Evolutionary conservation across 1,140 invertebrate genomes (phyloP).

Genomic region (Bombus soroeensis): DNA sequence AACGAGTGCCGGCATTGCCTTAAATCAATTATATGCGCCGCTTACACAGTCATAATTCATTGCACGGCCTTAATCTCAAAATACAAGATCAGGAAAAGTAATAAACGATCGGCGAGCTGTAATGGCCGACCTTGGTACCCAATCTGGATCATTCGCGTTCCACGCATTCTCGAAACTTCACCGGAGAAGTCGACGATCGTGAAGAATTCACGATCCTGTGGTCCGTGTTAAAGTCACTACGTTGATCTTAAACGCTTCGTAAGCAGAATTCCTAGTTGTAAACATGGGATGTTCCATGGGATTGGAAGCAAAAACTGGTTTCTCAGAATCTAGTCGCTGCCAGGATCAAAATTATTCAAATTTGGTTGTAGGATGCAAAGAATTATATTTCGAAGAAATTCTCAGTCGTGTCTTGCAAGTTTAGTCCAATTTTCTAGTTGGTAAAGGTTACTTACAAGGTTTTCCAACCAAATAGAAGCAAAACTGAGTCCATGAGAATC

Average conservation of each 20-base stretch:
- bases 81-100: conserved; percentile 55
- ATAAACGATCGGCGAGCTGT: conserved; percentile 39
- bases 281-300: too few relatives aligned
- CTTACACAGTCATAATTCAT: conserved; percentile 41
- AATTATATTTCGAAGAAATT: too few relatives aligned
- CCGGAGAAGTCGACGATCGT: background rate
- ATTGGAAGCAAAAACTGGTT: too few relatives aligned
- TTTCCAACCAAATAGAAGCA: too few relatives aligned
- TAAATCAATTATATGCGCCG: conserved; percentile 51
- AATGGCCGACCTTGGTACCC: conserved; percentile 45
- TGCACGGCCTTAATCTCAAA: conserved; percentile 49
- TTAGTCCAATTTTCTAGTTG: too few relatives aligned
- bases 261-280: background rate
- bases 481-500: too few relatives aligned
- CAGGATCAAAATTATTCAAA: too few relatives aligned
- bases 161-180: conserved; percentile 40
- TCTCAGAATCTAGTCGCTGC: too few relatives aligned
- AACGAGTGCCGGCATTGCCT: conserved; percentile 5
- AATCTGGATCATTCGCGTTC: conserved; percentile 57
- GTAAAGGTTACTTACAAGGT: too few relatives aligned
- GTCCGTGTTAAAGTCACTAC: background rate
- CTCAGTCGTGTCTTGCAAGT: too few relatives aligned
- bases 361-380: too few relatives aligned
- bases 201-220: conserved; percentile 8
- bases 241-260: background rate